A percentile compares a stretch with the other conserved stretches of the same genome.
Conservation (phyloP, 2,888 invertebrate species). For the Hermaeophaga mercurialis region DNA sequence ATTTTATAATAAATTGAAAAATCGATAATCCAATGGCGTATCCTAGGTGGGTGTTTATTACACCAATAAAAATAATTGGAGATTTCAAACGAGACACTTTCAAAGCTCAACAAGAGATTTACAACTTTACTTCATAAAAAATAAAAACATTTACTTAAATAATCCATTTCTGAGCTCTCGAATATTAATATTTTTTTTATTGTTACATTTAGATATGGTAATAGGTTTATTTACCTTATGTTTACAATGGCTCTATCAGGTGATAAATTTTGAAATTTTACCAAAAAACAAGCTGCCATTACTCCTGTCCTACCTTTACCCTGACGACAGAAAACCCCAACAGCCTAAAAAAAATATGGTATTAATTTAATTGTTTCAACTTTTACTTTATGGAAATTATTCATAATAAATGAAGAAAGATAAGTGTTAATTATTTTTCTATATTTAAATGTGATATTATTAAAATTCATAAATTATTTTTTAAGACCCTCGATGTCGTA, state of each 20-base stretch:
- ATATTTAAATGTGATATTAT: neutral
- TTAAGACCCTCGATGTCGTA: neutral
- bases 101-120: neutral
- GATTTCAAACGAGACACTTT: too few species aligned
- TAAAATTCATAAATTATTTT: neutral
- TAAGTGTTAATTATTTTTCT: neutral
- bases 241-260: slow-evolving; percentile 69
- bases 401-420: too few species aligned
- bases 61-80: too few species aligned
- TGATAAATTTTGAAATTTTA: slow-evolving; percentile 64
- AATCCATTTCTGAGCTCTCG: too few species aligned
- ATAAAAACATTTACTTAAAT: too few species aligned
- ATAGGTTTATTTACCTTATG: slow-evolving; percentile 61
- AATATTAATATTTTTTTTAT: too few species aligned
- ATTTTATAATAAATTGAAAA: too few species aligned
- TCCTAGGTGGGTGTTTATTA: too few species aligned
- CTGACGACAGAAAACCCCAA: slow-evolving; percentile 73
- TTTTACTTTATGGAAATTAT: too few species aligned
- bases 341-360: slow-evolving; percentile 58
- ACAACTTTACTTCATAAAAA: neutral
- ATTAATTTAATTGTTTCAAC: too few species aligned
- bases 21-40: too few species aligned
- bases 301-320: slow-evolving; percentile 76
- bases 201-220: too few species aligned
- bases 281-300: slow-evolving; percentile 74